A percentile compares a stretch with the other conserved stretches of the same genome.
These are phyloP conservation scores for Microcebus tavaratra DNA, from an alignment of 2,113 vertebrate species.

Conservation along the genomic window DNA sequence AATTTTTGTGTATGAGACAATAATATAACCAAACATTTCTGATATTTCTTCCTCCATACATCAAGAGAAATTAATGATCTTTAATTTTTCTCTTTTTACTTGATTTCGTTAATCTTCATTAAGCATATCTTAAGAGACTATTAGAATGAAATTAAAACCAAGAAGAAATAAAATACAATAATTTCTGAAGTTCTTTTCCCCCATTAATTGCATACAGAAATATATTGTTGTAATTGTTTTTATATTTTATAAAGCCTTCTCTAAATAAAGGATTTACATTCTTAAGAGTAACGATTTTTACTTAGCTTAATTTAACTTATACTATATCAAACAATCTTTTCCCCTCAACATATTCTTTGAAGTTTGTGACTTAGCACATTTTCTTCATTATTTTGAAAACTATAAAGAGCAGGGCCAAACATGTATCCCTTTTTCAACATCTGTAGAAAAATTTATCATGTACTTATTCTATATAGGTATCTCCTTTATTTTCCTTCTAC, in stretches of 20 bases:
- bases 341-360: background rate
- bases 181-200: background rate
- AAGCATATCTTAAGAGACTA: background rate
- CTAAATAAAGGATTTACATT: background rate
- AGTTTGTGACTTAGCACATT: background rate
- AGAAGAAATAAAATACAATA: background rate
- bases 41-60: background rate
- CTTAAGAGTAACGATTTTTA: background rate
- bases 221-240: background rate
- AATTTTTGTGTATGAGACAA: background rate
- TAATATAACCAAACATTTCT: background rate
- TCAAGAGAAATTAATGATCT: background rate
- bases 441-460: background rate
- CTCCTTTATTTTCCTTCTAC: background rate
- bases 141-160: background rate
- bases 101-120: background rate
- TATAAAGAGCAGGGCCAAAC: background rate
- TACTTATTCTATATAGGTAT: background rate
- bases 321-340: background rate
- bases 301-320: background rate
- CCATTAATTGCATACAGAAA: background rate
- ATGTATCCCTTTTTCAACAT: background rate
- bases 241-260: background rate
- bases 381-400: background rate
- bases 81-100: background rate